phyloP scores from a whole-genome alignment of 2,797 vertebrate genomes.

The Lerista edwardsae region DNA sequence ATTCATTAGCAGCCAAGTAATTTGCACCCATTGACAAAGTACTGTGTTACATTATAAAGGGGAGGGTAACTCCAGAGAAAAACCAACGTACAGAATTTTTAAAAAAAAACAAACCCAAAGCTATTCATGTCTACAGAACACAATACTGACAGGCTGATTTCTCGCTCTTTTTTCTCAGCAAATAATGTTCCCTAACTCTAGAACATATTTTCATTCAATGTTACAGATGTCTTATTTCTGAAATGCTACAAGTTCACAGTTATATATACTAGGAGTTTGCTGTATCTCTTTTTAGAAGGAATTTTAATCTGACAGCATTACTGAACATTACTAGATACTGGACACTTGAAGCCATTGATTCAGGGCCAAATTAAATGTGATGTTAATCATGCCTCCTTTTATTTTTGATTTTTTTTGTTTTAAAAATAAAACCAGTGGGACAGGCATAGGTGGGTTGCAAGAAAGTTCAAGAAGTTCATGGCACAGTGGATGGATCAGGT shows the following conservation, averaged over 20 bases:
- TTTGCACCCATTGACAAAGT: constrained; percentile 1
- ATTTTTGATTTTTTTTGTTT: too few relatives aligned
- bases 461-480: too few relatives aligned
- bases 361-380: too few relatives aligned
- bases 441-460: too few relatives aligned
- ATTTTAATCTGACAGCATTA: background rate
- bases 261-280: background rate
- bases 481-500: too few relatives aligned
- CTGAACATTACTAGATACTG: background rate
- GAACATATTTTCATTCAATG: background rate
- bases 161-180: background rate
- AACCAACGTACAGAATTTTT: background rate
- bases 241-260: background rate
- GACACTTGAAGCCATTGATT: background rate
- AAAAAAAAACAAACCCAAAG: too few relatives aligned
- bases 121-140: background rate
- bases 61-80: background rate
- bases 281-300: too few relatives aligned
- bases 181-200: background rate
- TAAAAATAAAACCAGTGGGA: too few relatives aligned
- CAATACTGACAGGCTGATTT: background rate
- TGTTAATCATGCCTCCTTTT: too few relatives aligned
- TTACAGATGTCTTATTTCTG: background rate
- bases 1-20: constrained; percentile 13
- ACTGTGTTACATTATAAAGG: background rate